phyloP scores from a whole-genome alignment of 1,140 invertebrate genomes.

The Lepidurus apus region DNA sequence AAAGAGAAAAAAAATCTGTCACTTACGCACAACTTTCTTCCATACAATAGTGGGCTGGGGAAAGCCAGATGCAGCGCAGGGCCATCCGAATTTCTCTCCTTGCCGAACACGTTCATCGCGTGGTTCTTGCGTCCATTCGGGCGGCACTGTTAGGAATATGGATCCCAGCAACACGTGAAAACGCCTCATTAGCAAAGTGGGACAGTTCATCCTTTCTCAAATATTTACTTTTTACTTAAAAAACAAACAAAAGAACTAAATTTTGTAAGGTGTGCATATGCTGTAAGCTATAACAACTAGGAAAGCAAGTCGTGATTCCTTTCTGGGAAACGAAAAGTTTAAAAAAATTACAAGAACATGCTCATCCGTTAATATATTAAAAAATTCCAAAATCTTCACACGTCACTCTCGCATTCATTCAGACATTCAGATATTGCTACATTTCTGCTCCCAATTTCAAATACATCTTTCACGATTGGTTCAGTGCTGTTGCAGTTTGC shows the following conservation, averaged over 20 bases:
- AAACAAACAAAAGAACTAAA: background rate
- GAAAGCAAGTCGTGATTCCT: no score
- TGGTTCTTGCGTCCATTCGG: slow-evolving; percentile 52
- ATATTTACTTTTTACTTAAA: background rate
- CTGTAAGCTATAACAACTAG: no score
- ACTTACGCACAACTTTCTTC: slow-evolving; percentile 47
- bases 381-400: no score
- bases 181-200: slow-evolving; percentile 2
- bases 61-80: slow-evolving; percentile 52
- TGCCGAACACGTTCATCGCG: slow-evolving; percentile 48
- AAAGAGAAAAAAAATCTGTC: background rate
- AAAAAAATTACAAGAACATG: no score
- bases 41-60: slow-evolving; percentile 51
- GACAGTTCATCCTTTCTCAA: background rate
- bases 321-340: no score
- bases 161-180: slow-evolving; percentile 12
- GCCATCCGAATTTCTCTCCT: slow-evolving; percentile 44
- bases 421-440: no score
- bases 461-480: no score
- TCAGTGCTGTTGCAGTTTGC: no score
- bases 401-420: no score
- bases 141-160: slow-evolving; percentile 47
- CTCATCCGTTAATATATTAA: no score
- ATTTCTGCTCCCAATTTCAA: no score
- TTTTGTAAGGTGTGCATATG: background rate